phyloP scores from a whole-genome alignment of 1,140 invertebrate genomes.

The Drosophila pectinifera region DNA sequence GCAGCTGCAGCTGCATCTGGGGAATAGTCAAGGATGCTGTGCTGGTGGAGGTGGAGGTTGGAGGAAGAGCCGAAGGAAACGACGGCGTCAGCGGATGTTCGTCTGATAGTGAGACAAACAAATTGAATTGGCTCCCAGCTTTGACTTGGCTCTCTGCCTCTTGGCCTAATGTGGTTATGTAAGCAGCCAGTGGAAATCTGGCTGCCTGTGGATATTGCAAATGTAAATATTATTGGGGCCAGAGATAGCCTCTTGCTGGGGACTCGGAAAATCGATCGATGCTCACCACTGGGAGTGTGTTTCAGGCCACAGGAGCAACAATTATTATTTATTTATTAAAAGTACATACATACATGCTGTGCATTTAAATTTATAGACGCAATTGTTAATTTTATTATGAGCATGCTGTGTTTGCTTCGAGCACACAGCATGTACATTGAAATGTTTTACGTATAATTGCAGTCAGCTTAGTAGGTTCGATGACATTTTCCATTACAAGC shows the following conservation, averaged over 20 bases:
- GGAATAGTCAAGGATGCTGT: conserved; percentile 63
- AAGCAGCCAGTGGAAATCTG: conserved; percentile 60
- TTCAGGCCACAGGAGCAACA: conserved; percentile 11
- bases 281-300: too few species aligned
- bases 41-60: neutral
- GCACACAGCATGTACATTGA: conserved; percentile 16
- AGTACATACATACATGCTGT: neutral
- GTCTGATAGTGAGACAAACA: conserved; percentile 70
- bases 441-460: neutral
- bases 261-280: conserved; percentile 35
- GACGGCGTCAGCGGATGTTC: conserved; percentile 35
- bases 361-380: conserved; percentile 29
- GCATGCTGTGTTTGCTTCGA: conserved; percentile 12
- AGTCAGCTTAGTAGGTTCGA: too few species aligned
- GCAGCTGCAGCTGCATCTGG: conserved; percentile 65
- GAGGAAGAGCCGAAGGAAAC: conserved; percentile 8
- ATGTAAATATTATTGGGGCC: conserved; percentile 68
- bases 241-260: conserved; percentile 29
- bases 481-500: too few species aligned
- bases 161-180: conserved; percentile 73
- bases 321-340: conserved; percentile 55
- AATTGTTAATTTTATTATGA: conserved; percentile 77
- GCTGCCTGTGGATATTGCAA: conserved; percentile 57
- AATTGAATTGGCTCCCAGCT: conserved; percentile 75
- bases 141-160: conserved; percentile 51